These are phyloP conservation scores for Oreocharis arfaki DNA, from an alignment of 2,113 vertebrate genomes.

Conservation along the genomic window DNA sequence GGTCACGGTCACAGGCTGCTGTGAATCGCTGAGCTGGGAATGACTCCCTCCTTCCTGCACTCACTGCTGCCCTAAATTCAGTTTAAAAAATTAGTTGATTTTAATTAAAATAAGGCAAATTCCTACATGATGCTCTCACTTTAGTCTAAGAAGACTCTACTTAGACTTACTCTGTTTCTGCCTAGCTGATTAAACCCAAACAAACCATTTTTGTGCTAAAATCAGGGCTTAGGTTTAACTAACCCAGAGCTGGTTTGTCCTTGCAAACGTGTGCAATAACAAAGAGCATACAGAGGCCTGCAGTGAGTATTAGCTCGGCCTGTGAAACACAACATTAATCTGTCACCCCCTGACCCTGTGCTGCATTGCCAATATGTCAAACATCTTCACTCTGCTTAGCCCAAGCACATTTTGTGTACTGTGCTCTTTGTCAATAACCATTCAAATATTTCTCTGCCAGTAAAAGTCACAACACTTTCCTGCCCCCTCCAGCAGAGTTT, in stretches of 20 bases:
- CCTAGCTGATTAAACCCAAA: not conserved
- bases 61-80: not conserved
- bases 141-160: not conserved
- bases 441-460: conserved; percentile 17
- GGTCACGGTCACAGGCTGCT: not conserved
- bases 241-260: not conserved
- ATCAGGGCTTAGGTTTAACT: not conserved
- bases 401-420: conserved; percentile 31
- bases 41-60: not conserved
- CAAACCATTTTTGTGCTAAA: not conserved
- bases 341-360: conserved; percentile 18
- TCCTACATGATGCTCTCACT: not conserved
- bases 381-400: conserved; percentile 48
- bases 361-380: conserved; percentile 60
- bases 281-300: not conserved
- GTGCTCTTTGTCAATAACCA: conserved; percentile 46
- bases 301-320: not conserved
- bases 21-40: not conserved
- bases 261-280: not conserved
- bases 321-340: conserved; percentile 56
- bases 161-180: not conserved
- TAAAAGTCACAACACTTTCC: conserved; percentile 42
- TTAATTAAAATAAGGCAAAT: not conserved
- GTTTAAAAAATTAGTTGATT: not conserved
- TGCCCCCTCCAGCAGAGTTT: conserved; percentile 36